Percentiles rank a stretch among this genome's conserved stretches.
Conservation (phyloP, 92 coral and sea anemone species). For the Bergia puertoricense region DNA sequence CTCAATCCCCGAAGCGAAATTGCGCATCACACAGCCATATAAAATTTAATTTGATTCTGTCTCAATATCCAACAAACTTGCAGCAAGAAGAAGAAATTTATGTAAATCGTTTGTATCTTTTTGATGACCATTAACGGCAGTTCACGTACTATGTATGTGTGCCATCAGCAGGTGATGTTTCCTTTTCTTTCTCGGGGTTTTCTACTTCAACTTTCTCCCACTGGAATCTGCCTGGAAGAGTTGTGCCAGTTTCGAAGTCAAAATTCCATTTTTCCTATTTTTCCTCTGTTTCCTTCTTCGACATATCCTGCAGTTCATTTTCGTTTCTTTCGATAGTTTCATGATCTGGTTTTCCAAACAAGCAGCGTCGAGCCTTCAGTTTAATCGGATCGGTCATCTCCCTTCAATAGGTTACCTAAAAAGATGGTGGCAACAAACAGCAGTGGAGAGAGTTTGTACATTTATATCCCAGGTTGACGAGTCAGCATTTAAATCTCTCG, state of each 20-base stretch:
- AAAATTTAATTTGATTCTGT: background rate
- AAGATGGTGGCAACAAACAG: background rate
- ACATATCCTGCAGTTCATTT: slow-evolving; percentile 39
- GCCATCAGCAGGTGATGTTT: background rate
- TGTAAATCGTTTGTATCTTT: too few species aligned
- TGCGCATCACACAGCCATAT: background rate
- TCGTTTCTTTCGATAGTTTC: slow-evolving; percentile 31
- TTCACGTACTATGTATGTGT: too few species aligned
- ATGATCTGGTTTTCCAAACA: slow-evolving; percentile 71
- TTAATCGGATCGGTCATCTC: background rate
- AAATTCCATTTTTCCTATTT: slow-evolving; percentile 68
- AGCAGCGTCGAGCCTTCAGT: slow-evolving; percentile 56
- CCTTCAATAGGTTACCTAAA: background rate
- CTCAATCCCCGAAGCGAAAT: background rate
- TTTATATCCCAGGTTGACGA: background rate
- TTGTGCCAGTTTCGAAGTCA: slow-evolving; percentile 64
- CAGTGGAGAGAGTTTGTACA: background rate
- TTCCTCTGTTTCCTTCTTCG: slow-evolving; percentile 52
- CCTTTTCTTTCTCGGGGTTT: background rate
- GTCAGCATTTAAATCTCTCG: background rate
- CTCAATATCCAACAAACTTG: background rate
- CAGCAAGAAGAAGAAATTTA: background rate
- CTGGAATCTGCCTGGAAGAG: slow-evolving; percentile 57
- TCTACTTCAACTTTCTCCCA: slow-evolving; percentile 50
- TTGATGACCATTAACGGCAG: too few species aligned